Conservation (phyloP, 2,113 vertebrate species). For the Hymenochirus boettgeri region DNA sequence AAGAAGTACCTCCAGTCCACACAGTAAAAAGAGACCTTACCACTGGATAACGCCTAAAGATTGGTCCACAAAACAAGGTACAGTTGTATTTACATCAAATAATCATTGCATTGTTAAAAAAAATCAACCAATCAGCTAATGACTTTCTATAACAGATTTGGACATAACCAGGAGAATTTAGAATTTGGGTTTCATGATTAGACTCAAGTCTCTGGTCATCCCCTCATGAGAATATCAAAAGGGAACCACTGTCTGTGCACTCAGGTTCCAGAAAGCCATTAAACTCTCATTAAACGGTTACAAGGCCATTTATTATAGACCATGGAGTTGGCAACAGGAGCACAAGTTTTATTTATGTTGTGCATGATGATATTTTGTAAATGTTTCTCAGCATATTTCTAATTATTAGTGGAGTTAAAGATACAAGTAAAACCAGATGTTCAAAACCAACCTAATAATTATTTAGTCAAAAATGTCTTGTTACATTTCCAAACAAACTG, state of each 20-base stretch:
- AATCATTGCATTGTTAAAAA: background rate
- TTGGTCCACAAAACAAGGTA: constrained; percentile 51
- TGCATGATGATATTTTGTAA: background rate
- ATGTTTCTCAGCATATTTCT: background rate
- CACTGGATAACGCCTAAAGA: constrained; percentile 47
- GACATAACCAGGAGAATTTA: background rate
- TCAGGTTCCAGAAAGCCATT: background rate
- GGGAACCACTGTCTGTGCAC: background rate
- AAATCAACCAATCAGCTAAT: constrained; percentile 15
- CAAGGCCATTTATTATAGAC: constrained; percentile 17
- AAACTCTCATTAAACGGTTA: background rate
- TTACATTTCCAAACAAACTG: background rate
- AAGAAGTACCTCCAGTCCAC: constrained; percentile 22
- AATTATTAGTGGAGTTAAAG: constrained; percentile 7
- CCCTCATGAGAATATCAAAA: background rate
- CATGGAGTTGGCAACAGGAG: background rate
- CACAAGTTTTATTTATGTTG: constrained; percentile 15
- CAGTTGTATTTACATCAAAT: constrained; percentile 32
- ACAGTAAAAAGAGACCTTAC: constrained; percentile 17
- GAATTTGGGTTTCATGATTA: background rate
- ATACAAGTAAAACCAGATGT: constrained; percentile 30
- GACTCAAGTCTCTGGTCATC: background rate
- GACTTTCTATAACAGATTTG: background rate
- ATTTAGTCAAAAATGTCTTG: background rate
- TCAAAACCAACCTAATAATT: constrained; percentile 1